Base-by-base conservation (phyloP, 1,140 invertebrate species). In the Oryzaephilus surinamensis region DNA sequence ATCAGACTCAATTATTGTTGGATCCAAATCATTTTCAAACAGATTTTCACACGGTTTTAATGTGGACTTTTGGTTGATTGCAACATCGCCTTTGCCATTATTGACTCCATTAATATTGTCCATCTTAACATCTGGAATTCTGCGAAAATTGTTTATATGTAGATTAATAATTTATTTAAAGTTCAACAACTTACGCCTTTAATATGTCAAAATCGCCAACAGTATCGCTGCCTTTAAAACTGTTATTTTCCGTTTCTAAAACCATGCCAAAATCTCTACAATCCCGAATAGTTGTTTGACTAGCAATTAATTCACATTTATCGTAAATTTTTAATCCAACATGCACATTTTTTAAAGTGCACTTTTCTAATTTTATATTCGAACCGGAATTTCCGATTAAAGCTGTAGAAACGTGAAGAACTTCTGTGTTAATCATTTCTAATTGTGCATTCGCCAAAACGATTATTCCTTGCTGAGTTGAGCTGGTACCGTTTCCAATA, bases 401-500 rank as follows among this genome's bases (percentile, higher is more conserved):
- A n/a, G 46, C 64, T 16, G 57, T 59, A 2, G 52, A 54, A 54
- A 67, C 65, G 15, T 55, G 52, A 21, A 48, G 49, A 6, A 69
- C 52, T 5, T 58, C 39, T 39, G 64, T 66, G 44, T 57, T 49
- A 6, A 55, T 35, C 1, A 68, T 33, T 7, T 55, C 37, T 1
- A 67, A 30, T 17, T 46, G 42, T 4, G 52, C 53, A 12, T 52
- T 51, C 1, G 54, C 51, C 31, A 63, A 45, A 7, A 66, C 63
- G 3, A 64, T 58, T 23, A 69, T 66, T 21, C 57, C 66, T 32
- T 67, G 63, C 32, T 61, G 54, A 5, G 58, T 65, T 15, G 57
- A 61, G 0, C 58, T 63, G 20, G 39, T 50, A 1, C 59, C 57
- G 35, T 53, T 47, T 0, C 65, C 65, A 11, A 59, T 33, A 6